Conservation (phyloP, 2,888 invertebrate species). For the Sisyra nigra region DNA sequence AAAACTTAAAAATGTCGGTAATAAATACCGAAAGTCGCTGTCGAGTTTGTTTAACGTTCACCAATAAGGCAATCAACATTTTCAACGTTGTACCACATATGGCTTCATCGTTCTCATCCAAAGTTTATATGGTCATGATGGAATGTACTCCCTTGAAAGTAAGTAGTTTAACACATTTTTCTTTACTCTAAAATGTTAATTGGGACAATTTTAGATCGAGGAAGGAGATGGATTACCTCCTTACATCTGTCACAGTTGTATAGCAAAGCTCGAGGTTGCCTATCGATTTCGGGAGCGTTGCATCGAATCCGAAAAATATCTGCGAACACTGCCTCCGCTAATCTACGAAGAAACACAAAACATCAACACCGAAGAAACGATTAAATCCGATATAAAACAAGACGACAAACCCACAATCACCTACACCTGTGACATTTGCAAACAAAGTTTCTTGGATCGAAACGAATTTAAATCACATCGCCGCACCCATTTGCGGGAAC, state of each 20-base stretch:
- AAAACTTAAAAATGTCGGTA: background rate
- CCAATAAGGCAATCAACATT: conserved; percentile 7
- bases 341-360: background rate
- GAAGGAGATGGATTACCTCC: conserved; percentile 2
- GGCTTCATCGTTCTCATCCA: conserved; percentile 3
- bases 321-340: conserved; percentile 2
- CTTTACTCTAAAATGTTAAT: too few relatives aligned
- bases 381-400: background rate
- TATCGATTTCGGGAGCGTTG: conserved; percentile 6
- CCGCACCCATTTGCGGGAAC: background rate
- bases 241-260: conserved; percentile 3
- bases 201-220: conserved; percentile 6
- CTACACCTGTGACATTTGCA: conserved; percentile 1
- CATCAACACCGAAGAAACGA: background rate
- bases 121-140: conserved; percentile 7
- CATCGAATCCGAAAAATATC: conserved; percentile 1
- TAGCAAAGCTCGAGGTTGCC: conserved; percentile 8
- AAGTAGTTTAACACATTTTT: too few relatives aligned
- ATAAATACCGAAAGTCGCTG: background rate
- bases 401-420: background rate
- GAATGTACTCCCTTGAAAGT: conserved; percentile 7
- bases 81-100: conserved; percentile 6
- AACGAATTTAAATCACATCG: background rate
- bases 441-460: background rate
- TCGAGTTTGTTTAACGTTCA: conserved; percentile 5